These are phyloP conservation scores for Lutraria lutraria DNA, from an alignment of 2,888 invertebrate genomes.

Conservation along the genomic window DNA sequence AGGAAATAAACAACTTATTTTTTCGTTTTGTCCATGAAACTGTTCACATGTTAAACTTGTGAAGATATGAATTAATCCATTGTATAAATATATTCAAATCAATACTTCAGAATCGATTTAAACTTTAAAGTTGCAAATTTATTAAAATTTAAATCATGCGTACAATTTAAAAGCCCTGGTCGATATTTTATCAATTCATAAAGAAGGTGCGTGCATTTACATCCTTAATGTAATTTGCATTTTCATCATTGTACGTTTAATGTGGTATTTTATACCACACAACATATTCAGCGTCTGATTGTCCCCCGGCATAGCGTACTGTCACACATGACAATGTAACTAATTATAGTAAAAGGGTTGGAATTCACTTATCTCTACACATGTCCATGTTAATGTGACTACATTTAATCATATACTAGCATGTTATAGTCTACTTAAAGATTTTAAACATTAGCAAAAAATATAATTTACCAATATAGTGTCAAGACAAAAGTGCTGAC, in stretches of 20 bases:
- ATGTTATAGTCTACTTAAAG: not conserved
- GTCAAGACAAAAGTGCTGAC: too few relatives aligned
- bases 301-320: not conserved
- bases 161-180: not conserved
- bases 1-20: too few relatives aligned
- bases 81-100: too few relatives aligned
- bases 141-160: too few relatives aligned
- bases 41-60: too few relatives aligned
- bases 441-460: not conserved
- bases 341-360: constrained; percentile 37
- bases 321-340: constrained; percentile 21
- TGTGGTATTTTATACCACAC: not conserved
- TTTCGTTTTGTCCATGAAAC: too few relatives aligned
- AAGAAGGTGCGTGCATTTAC: not conserved
- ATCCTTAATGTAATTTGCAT: not conserved
- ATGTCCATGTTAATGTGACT: constrained; percentile 29
- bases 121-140: too few relatives aligned
- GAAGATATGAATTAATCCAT: too few relatives aligned
- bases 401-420: not conserved
- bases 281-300: not conserved
- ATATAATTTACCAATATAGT: too few relatives aligned
- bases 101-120: too few relatives aligned
- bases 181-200: not conserved
- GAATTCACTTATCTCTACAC: constrained; percentile 30
- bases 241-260: not conserved